Conservation (phyloP, 2,797 vertebrate genomes). For the Hylomyscus alleni region DNA sequence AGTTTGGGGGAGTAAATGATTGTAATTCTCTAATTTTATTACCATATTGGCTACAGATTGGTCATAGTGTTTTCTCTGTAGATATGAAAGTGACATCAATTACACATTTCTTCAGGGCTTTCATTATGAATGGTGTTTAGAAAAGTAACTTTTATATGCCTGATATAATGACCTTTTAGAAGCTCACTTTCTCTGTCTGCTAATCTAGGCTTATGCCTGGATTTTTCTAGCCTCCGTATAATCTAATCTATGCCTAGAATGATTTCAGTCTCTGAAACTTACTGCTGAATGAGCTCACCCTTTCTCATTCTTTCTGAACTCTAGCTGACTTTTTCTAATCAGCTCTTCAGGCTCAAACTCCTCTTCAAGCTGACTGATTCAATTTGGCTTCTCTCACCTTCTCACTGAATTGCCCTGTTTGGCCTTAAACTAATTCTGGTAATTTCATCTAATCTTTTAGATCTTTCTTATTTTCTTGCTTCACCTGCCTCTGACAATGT, state of each 20-base stretch:
- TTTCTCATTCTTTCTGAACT: not conserved
- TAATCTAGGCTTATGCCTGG: not conserved
- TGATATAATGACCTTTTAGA: not conserved
- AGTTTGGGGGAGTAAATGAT: too few relatives aligned
- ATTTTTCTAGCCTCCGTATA: not conserved
- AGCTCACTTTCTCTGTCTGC: not conserved
- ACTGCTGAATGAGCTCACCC: not conserved
- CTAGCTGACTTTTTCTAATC: not conserved
- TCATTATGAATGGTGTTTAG: not conserved
- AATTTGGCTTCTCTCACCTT: not conserved
- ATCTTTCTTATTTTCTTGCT: not conserved
- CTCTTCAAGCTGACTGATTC: not conserved
- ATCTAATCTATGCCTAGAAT: not conserved
- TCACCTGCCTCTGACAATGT: not conserved
- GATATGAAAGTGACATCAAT: not conserved
- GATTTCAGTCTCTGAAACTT: not conserved
- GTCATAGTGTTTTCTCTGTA: not conserved
- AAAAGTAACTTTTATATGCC: not conserved
- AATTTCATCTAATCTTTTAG: not conserved
- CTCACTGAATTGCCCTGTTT: not conserved
- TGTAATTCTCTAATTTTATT: not conserved
- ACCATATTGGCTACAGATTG: not conserved
- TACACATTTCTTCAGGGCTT: not conserved
- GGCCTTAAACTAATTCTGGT: not conserved
- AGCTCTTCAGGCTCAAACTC: not conserved